Percentiles rank a stretch among this genome's conserved stretches.
Evolutionary conservation across 2,888 invertebrate species (phyloP).

Genomic region (Hanleya hanleyi): DNA sequence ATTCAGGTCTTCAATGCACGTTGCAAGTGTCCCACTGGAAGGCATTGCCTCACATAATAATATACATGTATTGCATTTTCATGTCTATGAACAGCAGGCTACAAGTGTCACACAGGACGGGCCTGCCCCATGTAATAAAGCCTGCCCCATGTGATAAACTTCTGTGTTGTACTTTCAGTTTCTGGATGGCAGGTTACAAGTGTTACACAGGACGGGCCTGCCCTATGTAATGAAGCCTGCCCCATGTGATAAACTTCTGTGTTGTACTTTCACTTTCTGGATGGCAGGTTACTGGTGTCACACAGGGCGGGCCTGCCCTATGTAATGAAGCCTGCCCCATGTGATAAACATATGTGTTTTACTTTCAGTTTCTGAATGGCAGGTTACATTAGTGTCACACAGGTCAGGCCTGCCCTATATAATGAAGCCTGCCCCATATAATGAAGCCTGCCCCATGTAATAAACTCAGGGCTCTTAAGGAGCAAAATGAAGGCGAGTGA

Average conservation of each 20-base stretch:
- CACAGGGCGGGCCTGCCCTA: conserved; percentile 96
- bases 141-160: too few relatives aligned
- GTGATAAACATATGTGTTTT: too few relatives aligned
- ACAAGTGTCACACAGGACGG: conserved; percentile 86
- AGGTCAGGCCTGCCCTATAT: conserved; percentile 97
- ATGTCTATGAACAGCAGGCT: conserved; percentile 78
- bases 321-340: too few relatives aligned
- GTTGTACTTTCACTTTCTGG: conserved; percentile 77
- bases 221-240: conserved; percentile 99
- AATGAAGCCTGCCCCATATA: conserved; percentile 96
- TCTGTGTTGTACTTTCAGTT: conserved; percentile 76
- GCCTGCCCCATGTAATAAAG: conserved; percentile 98
- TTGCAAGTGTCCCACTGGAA: conserved; percentile 85
- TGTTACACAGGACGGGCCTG: conserved; percentile 89
- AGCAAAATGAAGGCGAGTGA: too few relatives aligned
- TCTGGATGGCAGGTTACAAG: conserved; percentile 77
- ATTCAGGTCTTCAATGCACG: conserved; percentile 77
- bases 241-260: too few relatives aligned
- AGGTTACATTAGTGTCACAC: conserved; percentile 80
- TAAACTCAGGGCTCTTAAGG: too few relatives aligned
- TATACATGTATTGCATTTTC: too few relatives aligned
- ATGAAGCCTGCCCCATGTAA: too few relatives aligned
- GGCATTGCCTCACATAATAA: conserved; percentile 97
- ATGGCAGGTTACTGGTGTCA: conserved; percentile 78
- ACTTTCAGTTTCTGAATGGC: conserved; percentile 77